Percentiles rank a stretch among this genome's conserved stretches.
These are phyloP conservation scores for Silurus aristotelis DNA, from an alignment of 2,797 vertebrate species.

Conservation along the genomic window DNA sequence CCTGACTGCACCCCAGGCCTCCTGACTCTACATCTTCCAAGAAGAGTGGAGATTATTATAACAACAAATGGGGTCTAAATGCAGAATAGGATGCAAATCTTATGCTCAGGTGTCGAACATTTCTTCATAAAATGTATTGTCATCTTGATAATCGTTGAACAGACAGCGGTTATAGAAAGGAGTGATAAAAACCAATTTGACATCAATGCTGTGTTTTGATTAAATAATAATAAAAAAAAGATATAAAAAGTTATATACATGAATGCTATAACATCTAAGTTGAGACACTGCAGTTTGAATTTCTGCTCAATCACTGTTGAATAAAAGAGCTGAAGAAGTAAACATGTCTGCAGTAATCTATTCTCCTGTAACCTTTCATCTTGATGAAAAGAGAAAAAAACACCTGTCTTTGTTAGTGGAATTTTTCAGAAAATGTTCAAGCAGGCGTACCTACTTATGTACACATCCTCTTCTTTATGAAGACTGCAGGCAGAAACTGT, in stretches of 20 bases:
- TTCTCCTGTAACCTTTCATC: neutral
- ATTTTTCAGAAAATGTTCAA: neutral
- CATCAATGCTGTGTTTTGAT: neutral
- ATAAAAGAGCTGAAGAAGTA: neutral
- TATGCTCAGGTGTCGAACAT: neutral
- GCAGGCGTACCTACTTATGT: neutral
- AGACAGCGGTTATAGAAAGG: neutral
- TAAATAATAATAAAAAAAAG: neutral
- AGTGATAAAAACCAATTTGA: neutral
- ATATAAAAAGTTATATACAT: neutral
- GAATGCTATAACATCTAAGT: neutral
- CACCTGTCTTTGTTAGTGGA: neutral
- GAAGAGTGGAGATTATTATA: too few species aligned
- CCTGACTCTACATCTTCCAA: too few species aligned
- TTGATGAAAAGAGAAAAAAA: neutral
- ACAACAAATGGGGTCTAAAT: too few species aligned
- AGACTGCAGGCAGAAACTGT: constrained; percentile 36
- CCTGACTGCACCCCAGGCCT: too few species aligned
- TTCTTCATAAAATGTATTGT: too few species aligned
- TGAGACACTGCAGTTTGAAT: neutral
- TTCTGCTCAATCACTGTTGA: neutral
- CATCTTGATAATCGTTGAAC: too few species aligned
- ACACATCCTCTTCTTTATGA: neutral
- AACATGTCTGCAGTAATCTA: neutral
- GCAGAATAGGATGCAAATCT: too few species aligned